Base-by-base conservation (phyloP, 2,113 vertebrate species). In the Osmerus eperlanus region DNA sequence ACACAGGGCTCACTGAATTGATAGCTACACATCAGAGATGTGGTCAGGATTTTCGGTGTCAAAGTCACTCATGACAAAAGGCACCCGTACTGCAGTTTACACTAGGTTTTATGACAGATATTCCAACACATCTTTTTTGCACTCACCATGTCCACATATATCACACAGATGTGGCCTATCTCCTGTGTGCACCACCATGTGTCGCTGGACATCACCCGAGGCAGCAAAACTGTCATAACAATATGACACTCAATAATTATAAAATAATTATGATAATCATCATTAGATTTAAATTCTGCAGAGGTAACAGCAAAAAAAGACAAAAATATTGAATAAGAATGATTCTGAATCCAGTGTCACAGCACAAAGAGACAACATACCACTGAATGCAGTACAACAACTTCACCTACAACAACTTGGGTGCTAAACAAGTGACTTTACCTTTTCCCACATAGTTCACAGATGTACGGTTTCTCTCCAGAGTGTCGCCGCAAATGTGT, bases 371-470 rank as follows among this genome's bases (percentile, higher is more conserved):
- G 21, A 63, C 18, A 18, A 32, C 5, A 63, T 15, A 63, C 21
- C 2, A 47, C 61, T 63, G 3, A 28, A 47, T 28, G 25, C 25
- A 28, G 25, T 28, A 28, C 25, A 28, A 23, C 23, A 23, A 23
- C 23, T 23, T 23, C 23, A 23, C 23, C 23, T 23, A 23, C 23
- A 23, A 23, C 23, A 28, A 1, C 3, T 66, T 60, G 11, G 65
- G 19, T 18, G 14, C 13, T 25, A 4, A 13, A 13, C 23, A n/a
- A 68, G 9, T 47, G 1, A 8, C 2, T 77, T 77, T 73, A 98
- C 97, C 97, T 96, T 91, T 99, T 99, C 28, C 97, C 97, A 74
- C 97, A 99, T 85, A 99, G 91, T 81, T 99, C 97, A 89, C 97
- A 99, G 80, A 99, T 99, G 85, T 97, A 99, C 0, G 97, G 97